These are phyloP conservation scores for Anguilla pacifica DNA, from an alignment of 2,797 vertebrate species.

Conservation along the genomic window DNA sequence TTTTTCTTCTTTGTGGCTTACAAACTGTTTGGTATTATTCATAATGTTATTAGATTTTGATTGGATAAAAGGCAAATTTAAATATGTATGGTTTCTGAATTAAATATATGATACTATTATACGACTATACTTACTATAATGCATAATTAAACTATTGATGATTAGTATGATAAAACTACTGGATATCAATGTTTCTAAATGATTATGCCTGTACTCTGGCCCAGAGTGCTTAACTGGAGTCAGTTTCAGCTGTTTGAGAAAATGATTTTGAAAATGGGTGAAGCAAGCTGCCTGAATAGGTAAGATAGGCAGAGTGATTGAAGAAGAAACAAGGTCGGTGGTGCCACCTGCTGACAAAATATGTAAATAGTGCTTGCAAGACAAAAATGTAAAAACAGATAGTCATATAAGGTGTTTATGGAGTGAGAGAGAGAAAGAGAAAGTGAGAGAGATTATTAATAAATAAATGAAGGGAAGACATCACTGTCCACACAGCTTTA, in stretches of 20 bases:
- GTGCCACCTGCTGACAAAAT: slow-evolving; percentile 3
- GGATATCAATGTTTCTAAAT: neutral
- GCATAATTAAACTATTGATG: neutral
- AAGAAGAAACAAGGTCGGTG: neutral
- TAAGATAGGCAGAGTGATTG: neutral
- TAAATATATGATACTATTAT: neutral
- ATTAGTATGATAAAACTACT: neutral
- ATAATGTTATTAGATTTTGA: neutral
- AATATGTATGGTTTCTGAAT: neutral
- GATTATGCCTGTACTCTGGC: neutral
- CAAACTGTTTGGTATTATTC: neutral
- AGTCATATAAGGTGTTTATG: neutral
- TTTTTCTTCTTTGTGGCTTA: neutral
- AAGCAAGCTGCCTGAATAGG: neutral
- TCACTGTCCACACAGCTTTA: neutral
- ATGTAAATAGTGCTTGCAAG: neutral
- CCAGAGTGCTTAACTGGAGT: neutral
- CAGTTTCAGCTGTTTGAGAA: neutral
- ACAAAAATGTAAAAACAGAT: neutral
- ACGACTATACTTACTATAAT: neutral
- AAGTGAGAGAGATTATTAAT: neutral
- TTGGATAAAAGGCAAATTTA: neutral
- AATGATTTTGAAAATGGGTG: neutral
- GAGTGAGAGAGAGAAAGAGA: neutral
- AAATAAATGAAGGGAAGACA: neutral